Evolutionary conservation across 2,113 vertebrate genomes (phyloP).

Genomic region (Thomomys bottae): DNA sequence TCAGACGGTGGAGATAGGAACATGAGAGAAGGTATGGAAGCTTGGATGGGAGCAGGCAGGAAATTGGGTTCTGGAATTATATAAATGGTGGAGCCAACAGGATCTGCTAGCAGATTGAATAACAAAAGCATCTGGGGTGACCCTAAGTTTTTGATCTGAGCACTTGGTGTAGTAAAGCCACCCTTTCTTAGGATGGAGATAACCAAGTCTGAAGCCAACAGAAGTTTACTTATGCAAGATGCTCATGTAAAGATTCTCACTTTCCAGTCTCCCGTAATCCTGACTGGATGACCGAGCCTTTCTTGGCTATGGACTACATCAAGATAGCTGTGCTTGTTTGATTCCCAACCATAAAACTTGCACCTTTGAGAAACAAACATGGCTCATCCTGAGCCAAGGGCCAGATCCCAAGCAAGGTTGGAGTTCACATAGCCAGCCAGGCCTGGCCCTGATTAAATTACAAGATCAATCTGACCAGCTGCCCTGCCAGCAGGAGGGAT

Average conservation of each 20-base stretch:
- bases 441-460: slow-evolving; percentile 65
- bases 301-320: background rate
- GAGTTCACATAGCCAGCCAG: slow-evolving; percentile 38
- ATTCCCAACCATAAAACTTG: background rate
- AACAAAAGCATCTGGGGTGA: background rate
- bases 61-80: background rate
- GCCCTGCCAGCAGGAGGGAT: slow-evolving; percentile 46
- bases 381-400: background rate
- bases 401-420: slow-evolving; percentile 23
- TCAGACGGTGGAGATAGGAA: background rate
- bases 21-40: background rate
- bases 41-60: background rate
- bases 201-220: background rate
- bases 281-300: background rate
- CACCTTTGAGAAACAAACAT: slow-evolving; percentile 23
- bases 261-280: background rate
- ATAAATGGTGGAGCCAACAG: background rate
- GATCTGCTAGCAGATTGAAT: background rate
- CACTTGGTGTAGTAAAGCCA: background rate
- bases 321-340: background rate
- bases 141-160: background rate
- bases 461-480: slow-evolving; percentile 54
- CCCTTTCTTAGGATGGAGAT: background rate
- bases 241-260: background rate
- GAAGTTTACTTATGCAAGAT: background rate